Conservation (phyloP, 2,888 invertebrate species). For the Tricholauxania praeusta region DNA sequence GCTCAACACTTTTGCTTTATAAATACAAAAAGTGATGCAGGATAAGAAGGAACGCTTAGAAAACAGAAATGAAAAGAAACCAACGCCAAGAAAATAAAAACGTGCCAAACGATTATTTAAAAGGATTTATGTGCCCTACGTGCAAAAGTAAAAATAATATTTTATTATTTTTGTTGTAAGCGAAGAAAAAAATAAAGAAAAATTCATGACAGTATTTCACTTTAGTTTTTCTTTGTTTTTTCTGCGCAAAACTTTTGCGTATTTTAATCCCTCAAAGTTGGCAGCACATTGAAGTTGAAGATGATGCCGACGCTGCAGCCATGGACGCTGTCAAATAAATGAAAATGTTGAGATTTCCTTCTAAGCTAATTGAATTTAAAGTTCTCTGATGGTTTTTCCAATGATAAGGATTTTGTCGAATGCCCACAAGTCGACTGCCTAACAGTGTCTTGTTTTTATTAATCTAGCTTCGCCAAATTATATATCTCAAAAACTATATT, state of each 20-base stretch:
- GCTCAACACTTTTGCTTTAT: background rate
- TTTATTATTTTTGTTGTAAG: conserved; percentile 33
- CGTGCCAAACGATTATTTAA: conserved; percentile 63
- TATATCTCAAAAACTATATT: too few relatives aligned
- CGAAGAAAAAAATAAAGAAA: conserved; percentile 9
- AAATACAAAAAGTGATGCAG: background rate
- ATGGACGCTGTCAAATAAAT: conserved; percentile 4
- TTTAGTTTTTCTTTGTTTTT: background rate
- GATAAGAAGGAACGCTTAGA: background rate
- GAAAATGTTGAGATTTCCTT: conserved; percentile 22
- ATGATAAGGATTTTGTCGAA: too few relatives aligned
- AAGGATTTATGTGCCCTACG: conserved; percentile 63
- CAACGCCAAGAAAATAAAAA: conserved; percentile 53
- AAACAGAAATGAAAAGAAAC: conserved; percentile 42
- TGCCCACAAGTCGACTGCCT: too few relatives aligned
- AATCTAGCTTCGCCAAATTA: too few relatives aligned
- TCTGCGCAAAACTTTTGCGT: conserved; percentile 25
- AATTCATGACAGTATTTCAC: background rate
- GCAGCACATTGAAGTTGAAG: too few relatives aligned
- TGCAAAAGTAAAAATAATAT: conserved; percentile 61
- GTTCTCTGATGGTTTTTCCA: conserved; percentile 5
- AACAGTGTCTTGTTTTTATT: too few relatives aligned
- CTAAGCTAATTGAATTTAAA: conserved; percentile 31
- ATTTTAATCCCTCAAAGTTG: conserved; percentile 1
- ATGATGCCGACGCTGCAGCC: background rate